Evolutionary conservation across 2,113 vertebrate species (phyloP).

Genomic region (Syngnathus floridae): DNA sequence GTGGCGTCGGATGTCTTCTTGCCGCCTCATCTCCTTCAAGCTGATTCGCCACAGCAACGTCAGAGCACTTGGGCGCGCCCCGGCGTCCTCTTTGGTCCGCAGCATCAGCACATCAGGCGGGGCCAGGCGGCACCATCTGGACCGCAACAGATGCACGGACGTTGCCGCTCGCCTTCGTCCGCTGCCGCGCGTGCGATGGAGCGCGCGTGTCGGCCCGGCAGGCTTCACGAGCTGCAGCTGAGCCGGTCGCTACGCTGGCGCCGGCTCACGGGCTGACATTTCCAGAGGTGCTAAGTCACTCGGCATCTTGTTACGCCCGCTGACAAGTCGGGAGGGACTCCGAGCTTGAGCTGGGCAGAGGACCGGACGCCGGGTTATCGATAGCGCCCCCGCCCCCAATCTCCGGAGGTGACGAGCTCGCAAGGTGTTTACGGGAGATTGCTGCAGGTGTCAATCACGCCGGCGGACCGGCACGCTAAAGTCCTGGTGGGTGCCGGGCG

Average conservation of each 20-base stretch:
- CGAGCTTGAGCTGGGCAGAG: conserved; percentile 28
- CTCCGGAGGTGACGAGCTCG: conserved; percentile 59
- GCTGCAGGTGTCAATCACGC: conserved; percentile 50
- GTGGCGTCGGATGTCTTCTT: conserved; percentile 37
- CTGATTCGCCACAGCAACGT: conserved; percentile 51
- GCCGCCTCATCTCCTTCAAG: conserved; percentile 37
- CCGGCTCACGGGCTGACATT: conserved; percentile 64
- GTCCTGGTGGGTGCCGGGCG: conserved; percentile 45
- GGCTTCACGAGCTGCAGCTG: conserved; percentile 56
- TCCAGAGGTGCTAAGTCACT: conserved; percentile 76
- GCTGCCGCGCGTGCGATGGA: conserved; percentile 50
- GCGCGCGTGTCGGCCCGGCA: conserved; percentile 23
- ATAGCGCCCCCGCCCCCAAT: conserved; percentile 32
- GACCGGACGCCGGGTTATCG: conserved; percentile 50
- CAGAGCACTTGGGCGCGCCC: conserved; percentile 43
- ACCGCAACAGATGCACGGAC: conserved; percentile 47
- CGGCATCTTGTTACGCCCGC: conserved; percentile 68
- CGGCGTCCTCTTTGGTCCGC: conserved; percentile 27
- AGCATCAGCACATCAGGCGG: conserved; percentile 38
- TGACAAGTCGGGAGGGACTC: conserved; percentile 64
- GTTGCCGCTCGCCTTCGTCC: conserved; percentile 13
- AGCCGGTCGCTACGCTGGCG: conserved; percentile 48
- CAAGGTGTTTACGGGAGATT: conserved; percentile 67
- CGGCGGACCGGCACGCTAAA: conserved; percentile 22
- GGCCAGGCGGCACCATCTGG: conserved; percentile 46